A percentile compares a stretch with the other conserved stretches of the same genome.
Evolutionary conservation across 2,113 vertebrate species (phyloP).

Genomic region (Sinocyclocheilus rhinocerous): DNA sequence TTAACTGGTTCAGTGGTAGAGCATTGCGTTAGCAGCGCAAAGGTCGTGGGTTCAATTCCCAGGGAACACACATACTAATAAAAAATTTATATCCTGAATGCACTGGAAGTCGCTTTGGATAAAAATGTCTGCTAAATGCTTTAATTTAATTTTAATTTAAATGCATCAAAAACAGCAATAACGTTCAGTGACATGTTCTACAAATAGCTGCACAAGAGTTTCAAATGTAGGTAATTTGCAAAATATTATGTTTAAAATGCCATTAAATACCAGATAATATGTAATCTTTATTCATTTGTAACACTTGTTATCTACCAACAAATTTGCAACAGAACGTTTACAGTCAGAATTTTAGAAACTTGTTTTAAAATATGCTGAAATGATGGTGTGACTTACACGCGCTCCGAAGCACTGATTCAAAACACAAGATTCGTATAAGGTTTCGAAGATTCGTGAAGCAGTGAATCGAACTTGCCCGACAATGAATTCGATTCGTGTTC

Average conservation of each 20-base stretch:
- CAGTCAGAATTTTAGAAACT: not conserved
- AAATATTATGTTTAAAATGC: not conserved
- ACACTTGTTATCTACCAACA: not conserved
- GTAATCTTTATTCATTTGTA: not conserved
- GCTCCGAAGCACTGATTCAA: no score
- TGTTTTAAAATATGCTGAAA: not conserved
- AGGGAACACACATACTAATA: no score
- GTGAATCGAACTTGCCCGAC: not conserved
- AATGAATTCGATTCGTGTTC: not conserved
- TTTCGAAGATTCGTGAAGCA: not conserved
- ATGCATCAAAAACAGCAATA: not conserved
- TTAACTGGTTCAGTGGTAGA: no score
- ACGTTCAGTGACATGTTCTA: no score
- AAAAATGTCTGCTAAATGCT: no score
- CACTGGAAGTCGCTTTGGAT: no score
- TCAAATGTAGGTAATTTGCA: not conserved
- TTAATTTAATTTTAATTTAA: no score
- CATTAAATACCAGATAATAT: not conserved
- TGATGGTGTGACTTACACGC: not conserved
- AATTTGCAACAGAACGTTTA: not conserved
- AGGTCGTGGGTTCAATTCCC: no score
- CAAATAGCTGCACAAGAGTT: no score
- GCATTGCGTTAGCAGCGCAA: no score
- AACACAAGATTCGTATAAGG: no score
- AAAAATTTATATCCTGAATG: no score